These are phyloP conservation scores for Natator depressus DNA, from an alignment of 2,113 vertebrate species.

Conservation along the genomic window DNA sequence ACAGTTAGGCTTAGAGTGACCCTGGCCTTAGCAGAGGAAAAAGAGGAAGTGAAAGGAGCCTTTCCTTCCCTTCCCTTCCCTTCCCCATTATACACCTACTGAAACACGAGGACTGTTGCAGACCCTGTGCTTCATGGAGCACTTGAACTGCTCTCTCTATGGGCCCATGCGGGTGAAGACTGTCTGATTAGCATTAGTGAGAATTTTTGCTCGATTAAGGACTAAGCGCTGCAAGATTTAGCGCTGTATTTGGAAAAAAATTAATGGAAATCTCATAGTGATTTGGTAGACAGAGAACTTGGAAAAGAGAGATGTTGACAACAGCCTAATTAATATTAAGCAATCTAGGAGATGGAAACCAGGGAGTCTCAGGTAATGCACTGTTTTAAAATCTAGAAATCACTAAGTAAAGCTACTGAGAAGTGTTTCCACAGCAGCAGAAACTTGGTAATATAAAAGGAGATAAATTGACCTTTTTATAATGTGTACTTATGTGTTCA, in stretches of 20 bases:
- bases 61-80: neutral
- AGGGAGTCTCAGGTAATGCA: neutral
- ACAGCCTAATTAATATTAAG: neutral
- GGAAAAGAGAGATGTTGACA: neutral
- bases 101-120: neutral
- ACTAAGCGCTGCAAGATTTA: neutral
- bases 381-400: conserved; percentile 30
- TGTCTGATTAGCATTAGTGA: neutral
- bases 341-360: neutral
- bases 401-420: neutral
- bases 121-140: neutral
- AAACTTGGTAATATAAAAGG: conserved; percentile 11
- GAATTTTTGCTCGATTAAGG: neutral
- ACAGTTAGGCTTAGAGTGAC: neutral
- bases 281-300: neutral
- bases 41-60: neutral
- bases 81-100: neutral
- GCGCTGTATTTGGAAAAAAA: neutral
- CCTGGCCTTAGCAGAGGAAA: neutral
- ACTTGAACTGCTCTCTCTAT: neutral
- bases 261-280: neutral
- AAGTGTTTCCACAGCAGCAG: neutral
- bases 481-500: conserved; percentile 16
- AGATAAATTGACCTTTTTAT: conserved; percentile 28
- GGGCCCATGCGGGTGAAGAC: accelerated